phyloP scores from a whole-genome alignment of 2,113 vertebrate species.

The Motacilla tschutschensis region DNA sequence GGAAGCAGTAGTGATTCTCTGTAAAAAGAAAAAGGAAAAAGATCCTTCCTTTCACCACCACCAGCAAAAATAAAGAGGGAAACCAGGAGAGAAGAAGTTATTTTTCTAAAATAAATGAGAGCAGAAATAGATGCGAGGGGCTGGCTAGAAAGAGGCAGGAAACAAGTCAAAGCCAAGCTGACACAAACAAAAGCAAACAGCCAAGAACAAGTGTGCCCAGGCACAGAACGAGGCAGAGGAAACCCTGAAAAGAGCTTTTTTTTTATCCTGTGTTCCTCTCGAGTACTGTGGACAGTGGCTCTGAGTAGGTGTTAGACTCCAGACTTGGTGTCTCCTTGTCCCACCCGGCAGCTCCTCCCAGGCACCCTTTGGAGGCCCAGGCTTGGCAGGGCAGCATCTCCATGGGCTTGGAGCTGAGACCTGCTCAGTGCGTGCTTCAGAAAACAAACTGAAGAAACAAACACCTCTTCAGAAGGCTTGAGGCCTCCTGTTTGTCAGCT shows the following conservation, averaged over 20 bases:
- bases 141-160: background rate
- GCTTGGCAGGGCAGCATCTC: background rate
- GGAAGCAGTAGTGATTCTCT: background rate
- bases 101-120: background rate
- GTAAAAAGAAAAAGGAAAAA: background rate
- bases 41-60: background rate
- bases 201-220: background rate
- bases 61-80: background rate
- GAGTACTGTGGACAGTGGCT: background rate
- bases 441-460: background rate
- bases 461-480: background rate
- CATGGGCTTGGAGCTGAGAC: background rate
- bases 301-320: background rate
- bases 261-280: background rate
- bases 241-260: background rate
- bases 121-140: accelerated
- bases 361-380: background rate
- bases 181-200: background rate
- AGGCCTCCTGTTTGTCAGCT: background rate
- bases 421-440: accelerated
- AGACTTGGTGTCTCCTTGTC: background rate
- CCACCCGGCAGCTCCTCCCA: background rate
- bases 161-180: background rate
- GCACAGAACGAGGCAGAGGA: background rate
- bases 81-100: background rate